Percentiles rank a stretch among this genome's conserved stretches.
phyloP scores from a whole-genome alignment of 2,113 vertebrate genomes.

The Nansenia antarctica region DNA sequence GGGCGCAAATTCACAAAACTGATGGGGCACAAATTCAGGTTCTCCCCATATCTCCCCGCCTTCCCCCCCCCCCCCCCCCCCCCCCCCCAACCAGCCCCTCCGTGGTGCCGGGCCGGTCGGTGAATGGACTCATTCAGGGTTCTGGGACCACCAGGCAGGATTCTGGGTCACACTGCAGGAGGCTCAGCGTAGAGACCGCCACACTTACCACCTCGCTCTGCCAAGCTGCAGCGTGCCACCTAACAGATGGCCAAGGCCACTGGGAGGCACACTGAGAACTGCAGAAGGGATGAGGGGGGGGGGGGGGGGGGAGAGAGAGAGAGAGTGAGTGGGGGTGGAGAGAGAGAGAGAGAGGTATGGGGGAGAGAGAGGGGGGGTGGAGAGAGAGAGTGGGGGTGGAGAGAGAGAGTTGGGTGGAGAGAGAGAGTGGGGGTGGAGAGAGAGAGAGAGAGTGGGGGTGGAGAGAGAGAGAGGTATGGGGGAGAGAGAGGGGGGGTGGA shows the following conservation, averaged over 20 bases:
- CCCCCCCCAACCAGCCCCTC: no score
- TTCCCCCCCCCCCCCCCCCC: no score
- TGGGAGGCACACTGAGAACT: no score
- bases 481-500: not conserved
- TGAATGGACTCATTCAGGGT: constrained; percentile 64
- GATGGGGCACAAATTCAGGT: no score
- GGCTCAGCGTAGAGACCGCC: constrained; percentile 40
- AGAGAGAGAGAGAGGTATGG: no score
- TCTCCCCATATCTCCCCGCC: no score
- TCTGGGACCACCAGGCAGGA: constrained; percentile 45
- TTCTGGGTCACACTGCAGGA: constrained; percentile 61
- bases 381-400: no score
- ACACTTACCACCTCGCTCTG: constrained; percentile 12
- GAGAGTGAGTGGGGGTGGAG: no score
- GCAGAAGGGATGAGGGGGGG: not conserved
- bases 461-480: not conserved
- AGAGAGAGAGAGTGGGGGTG: not conserved
- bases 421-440: no score
- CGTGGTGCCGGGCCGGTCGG: constrained; percentile 7
- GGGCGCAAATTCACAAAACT: no score
- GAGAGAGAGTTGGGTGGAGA: no score
- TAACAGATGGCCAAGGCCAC: constrained; percentile 50
- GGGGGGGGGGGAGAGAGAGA: not conserved
- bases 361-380: no score
- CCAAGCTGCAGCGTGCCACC: constrained; percentile 55